Evolutionary conservation across 2,888 invertebrate genomes (phyloP).

Genomic region (Agapetus fuscipes): DNA sequence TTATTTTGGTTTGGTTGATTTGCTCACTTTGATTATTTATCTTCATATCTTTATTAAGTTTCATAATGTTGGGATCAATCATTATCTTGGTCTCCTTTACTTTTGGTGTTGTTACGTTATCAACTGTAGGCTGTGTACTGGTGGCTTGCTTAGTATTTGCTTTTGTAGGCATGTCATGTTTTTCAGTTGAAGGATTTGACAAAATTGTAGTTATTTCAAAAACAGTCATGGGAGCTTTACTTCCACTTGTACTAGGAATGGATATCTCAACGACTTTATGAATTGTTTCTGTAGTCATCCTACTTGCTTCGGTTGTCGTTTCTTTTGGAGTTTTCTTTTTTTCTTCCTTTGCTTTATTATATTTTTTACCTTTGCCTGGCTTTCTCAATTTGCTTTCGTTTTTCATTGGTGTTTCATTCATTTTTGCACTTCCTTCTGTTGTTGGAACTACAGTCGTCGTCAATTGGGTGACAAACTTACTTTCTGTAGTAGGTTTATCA

Average conservation of each 20-base stretch:
- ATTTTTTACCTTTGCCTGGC: constrained; percentile 20
- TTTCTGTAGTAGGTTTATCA: no score
- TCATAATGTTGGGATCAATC: constrained; percentile 19
- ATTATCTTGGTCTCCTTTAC: constrained; percentile 6
- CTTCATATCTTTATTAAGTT: constrained; percentile 14
- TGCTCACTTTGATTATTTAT: constrained; percentile 20
- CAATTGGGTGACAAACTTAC: no score
- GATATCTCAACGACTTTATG: constrained; percentile 17
- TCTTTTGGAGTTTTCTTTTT: constrained; percentile 17
- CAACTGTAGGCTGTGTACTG: background rate
- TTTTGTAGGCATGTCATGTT: background rate
- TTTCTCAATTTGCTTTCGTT: constrained; percentile 12
- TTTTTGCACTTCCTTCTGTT: background rate
- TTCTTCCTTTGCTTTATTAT: constrained; percentile 22
- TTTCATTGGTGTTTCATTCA: constrained; percentile 1
- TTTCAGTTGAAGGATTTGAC: constrained; percentile 2
- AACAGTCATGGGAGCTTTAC: constrained; percentile 8
- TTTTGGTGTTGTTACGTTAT: background rate
- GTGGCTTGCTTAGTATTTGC: background rate
- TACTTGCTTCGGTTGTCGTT: constrained; percentile 2
- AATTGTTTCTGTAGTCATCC: background rate
- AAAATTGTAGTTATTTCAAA: constrained; percentile 19
- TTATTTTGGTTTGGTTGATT: constrained; percentile 4
- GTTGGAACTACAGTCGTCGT: no score
- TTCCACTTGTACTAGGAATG: constrained; percentile 9